phyloP scores from a whole-genome alignment of 92 coral and sea anemone genomes.

The Palythoa caribaeorum region DNA sequence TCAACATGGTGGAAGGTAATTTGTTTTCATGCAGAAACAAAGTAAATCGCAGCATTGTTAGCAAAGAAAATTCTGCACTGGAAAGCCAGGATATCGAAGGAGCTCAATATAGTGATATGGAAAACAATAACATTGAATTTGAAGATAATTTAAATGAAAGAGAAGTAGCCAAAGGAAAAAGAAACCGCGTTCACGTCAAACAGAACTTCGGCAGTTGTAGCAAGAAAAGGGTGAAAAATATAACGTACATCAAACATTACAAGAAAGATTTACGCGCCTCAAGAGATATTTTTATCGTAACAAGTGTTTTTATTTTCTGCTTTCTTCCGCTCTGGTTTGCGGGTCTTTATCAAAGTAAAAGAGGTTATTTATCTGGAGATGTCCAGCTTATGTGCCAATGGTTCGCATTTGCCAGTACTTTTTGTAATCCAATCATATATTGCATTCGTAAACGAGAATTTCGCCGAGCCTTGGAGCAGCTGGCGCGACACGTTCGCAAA shows the following conservation, averaged over 20 bases:
- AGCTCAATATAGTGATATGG: neutral
- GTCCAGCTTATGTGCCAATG: conserved; percentile 7
- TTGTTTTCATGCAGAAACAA: neutral
- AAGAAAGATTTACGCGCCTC: conserved; percentile 21
- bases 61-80: neutral
- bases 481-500: neutral
- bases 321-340: conserved; percentile 24
- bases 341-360: neutral
- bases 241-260: neutral
- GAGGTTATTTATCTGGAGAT: neutral
- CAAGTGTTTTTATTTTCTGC: conserved; percentile 19
- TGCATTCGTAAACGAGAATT: conserved; percentile 31
- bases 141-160: neutral
- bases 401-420: conserved; percentile 18
- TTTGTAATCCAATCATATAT: conserved; percentile 29
- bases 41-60: neutral
- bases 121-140: neutral
- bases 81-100: neutral
- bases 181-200: neutral
- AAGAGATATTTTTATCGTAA: conserved; percentile 29
- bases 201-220: neutral
- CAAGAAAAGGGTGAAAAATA: neutral
- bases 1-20: neutral
- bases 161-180: neutral
- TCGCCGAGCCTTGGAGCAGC: conserved; percentile 25